Percentiles rank a stretch among this genome's conserved stretches.
Conservation (phyloP, 2,888 invertebrate species). For the Microctonus brassicae region DNA sequence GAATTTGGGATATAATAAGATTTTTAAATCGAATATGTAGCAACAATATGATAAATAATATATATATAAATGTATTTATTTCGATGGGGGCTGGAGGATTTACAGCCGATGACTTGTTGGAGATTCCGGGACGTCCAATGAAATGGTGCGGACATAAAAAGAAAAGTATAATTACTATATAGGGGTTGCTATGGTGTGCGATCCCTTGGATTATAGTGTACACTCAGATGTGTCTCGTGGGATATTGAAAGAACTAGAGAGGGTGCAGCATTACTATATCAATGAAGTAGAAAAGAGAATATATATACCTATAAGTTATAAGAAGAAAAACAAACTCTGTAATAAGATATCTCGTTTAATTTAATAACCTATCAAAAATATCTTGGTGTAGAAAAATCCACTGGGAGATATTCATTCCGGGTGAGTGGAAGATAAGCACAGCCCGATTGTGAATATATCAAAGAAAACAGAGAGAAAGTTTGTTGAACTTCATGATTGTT, state of each 20-base stretch:
- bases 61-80: too few species aligned
- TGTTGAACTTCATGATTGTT: neutral
- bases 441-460: constrained; percentile 26
- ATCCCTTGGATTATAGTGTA: constrained; percentile 54
- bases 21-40: too few species aligned
- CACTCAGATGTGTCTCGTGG: constrained; percentile 65
- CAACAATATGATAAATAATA: neutral
- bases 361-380: constrained; percentile 66
- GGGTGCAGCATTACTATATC: constrained; percentile 39
- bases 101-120: constrained; percentile 61
- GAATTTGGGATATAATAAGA: too few species aligned
- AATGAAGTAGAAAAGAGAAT: constrained; percentile 10
- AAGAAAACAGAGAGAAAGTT: constrained; percentile 7
- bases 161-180: constrained; percentile 67
- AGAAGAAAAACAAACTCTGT: constrained; percentile 28
- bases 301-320: constrained; percentile 33
- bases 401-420: constrained; percentile 21
- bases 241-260: constrained; percentile 46
- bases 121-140: constrained; percentile 56
- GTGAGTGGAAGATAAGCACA: constrained; percentile 23
- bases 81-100: too few species aligned
- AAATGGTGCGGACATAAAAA: constrained; percentile 67
- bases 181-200: constrained; percentile 63
- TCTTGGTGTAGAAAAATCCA: constrained; percentile 37
- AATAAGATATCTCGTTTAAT: constrained; percentile 66